A percentile compares a stretch with the other conserved stretches of the same genome.
phyloP scores from a whole-genome alignment of 2,888 invertebrate species.

The Diarsia rubi region DNA sequence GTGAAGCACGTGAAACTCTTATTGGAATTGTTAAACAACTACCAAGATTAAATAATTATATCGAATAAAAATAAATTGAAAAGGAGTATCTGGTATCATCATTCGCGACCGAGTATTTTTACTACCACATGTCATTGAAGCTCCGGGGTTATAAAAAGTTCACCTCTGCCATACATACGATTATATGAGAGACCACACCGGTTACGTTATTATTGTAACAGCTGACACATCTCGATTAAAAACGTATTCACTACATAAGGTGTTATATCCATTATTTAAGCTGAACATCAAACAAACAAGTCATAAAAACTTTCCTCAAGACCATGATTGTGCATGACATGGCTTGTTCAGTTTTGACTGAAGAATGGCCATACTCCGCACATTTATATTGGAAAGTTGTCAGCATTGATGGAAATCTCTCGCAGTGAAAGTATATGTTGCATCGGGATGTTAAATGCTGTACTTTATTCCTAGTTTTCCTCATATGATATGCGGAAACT shows the following conservation, averaged over 20 bases:
- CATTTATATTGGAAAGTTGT: constrained; percentile 87
- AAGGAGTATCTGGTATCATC: constrained; percentile 4
- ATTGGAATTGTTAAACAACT: background rate
- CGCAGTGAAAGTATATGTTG: constrained; percentile 69
- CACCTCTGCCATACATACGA: constrained; percentile 12
- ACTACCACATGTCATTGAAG: constrained; percentile 14
- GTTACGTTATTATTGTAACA: constrained; percentile 44
- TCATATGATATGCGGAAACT: constrained; percentile 79
- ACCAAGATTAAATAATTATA: background rate
- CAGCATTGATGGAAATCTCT: constrained; percentile 85
- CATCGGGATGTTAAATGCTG: constrained; percentile 68
- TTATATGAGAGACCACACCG: constrained; percentile 23
- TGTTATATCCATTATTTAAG: constrained; percentile 64
- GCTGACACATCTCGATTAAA: constrained; percentile 53
- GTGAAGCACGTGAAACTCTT: background rate
- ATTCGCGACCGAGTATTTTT: constrained; percentile 6
- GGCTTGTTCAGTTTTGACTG: constrained; percentile 74
- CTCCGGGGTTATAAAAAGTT: constrained; percentile 23
- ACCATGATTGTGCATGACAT: constrained; percentile 84
- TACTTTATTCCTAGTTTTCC: constrained; percentile 79
- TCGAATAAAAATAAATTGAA: background rate
- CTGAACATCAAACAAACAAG: constrained; percentile 59
- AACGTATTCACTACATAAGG: constrained; percentile 54
- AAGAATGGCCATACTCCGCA: constrained; percentile 77
- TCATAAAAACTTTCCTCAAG: constrained; percentile 79